Percentiles rank a stretch among this genome's conserved stretches.
Conservation (phyloP, 1,140 invertebrate genomes). For the Papilio glaucus region DNA sequence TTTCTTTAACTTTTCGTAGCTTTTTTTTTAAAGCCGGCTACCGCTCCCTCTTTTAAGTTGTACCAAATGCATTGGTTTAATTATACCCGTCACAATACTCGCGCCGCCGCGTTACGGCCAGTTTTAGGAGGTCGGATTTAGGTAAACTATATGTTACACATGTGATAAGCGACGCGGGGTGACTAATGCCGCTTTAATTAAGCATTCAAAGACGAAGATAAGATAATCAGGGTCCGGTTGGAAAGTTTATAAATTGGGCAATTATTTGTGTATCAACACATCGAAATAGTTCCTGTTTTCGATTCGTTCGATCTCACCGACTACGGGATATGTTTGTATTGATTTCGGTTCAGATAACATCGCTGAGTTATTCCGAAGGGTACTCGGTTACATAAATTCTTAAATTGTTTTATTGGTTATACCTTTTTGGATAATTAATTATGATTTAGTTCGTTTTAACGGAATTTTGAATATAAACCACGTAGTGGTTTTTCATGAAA, state of each 20-base stretch:
- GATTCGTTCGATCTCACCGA: conserved; percentile 18
- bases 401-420: neutral
- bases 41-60: conserved; percentile 46
- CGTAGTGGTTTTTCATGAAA: neutral
- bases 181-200: conserved; percentile 31
- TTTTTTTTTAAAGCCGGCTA: neutral
- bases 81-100: conserved; percentile 76
- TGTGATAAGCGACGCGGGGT: conserved; percentile 27
- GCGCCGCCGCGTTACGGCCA: conserved; percentile 62
- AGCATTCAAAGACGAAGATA: conserved; percentile 26
- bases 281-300: conserved; percentile 6
- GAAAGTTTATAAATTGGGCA: conserved; percentile 23
- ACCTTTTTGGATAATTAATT: neutral
- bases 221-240: conserved; percentile 29
- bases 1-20: neutral
- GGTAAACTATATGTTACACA: conserved; percentile 44
- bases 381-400: conserved; percentile 3
- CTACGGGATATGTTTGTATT: neutral
- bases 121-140: conserved; percentile 67
- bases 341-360: neutral
- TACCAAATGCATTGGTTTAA: conserved; percentile 54
- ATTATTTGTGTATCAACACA: conserved; percentile 23
- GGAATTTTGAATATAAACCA: neutral
- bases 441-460: neutral
- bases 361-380: neutral